Evolutionary conservation across 2,797 vertebrate species (phyloP).

Genomic region (Pipistrellus kuhlii): DNA sequence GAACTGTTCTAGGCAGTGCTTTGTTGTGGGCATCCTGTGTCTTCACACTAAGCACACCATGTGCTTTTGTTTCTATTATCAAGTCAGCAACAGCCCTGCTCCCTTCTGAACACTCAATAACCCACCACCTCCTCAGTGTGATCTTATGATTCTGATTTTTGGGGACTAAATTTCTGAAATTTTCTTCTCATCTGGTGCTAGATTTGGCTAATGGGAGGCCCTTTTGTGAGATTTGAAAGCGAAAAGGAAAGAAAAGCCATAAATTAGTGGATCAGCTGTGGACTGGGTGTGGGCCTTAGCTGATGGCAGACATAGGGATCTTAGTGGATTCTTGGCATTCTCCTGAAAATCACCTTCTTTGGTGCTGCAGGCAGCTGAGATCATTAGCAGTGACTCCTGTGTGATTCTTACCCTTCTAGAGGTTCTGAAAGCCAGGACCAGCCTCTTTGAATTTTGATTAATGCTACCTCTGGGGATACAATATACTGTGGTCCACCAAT

Average conservation of each 20-base stretch:
- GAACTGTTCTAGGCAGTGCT: neutral
- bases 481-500: neutral
- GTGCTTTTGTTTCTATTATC: neutral
- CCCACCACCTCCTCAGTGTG: accelerated
- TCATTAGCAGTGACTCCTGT: neutral
- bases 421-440: neutral
- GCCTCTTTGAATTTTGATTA: neutral
- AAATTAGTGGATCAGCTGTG: neutral
- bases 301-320: neutral
- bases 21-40: neutral
- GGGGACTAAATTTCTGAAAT: neutral
- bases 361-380: neutral
- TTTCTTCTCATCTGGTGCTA: neutral
- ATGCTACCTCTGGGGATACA: neutral
- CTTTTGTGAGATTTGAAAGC: slow-evolving; percentile 10
- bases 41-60: neutral
- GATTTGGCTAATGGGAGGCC: neutral
- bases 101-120: neutral
- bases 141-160: neutral
- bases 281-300: neutral
- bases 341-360: neutral
- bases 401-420: neutral
- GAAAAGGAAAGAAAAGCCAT: neutral
- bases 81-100: neutral
- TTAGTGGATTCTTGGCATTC: neutral